Conservation (phyloP, 2,113 vertebrate genomes). For the Colius striatus region DNA sequence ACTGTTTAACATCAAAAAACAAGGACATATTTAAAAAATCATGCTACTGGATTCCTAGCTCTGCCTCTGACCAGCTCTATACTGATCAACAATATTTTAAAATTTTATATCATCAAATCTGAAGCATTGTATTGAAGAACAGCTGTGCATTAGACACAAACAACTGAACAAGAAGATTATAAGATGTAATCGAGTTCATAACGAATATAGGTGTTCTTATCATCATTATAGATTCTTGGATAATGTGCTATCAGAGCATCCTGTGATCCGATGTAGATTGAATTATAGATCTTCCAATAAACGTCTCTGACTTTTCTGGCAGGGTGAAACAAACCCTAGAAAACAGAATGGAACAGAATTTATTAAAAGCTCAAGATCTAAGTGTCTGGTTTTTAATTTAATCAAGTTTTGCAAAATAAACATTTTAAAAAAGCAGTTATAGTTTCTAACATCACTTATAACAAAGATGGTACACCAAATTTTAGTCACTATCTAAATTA, state of each 20-base stretch:
- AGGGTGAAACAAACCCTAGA: constrained; percentile 95
- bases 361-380: background rate
- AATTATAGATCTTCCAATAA: constrained; percentile 99
- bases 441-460: background rate
- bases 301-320: constrained; percentile 97
- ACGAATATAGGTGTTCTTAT: constrained; percentile 96
- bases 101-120: constrained; percentile 80
- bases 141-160: constrained; percentile 81
- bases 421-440: background rate
- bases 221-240: constrained; percentile 96
- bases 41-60: constrained; percentile 83
- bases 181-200: constrained; percentile 97
- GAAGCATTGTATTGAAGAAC: constrained; percentile 78
- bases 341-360: background rate
- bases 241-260: constrained; percentile 98
- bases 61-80: constrained; percentile 77
- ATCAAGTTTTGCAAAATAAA: background rate
- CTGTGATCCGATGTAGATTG: constrained; percentile 98
- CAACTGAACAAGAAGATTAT: constrained; percentile 78
- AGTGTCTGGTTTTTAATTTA: background rate
- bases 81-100: constrained; percentile 74
- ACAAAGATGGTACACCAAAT: background rate
- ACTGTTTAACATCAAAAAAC: constrained; percentile 83
- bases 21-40: constrained; percentile 81
- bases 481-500: background rate